Evolutionary conservation across 2,113 vertebrate genomes (phyloP).

Genomic region (Pongo abelii): DNA sequence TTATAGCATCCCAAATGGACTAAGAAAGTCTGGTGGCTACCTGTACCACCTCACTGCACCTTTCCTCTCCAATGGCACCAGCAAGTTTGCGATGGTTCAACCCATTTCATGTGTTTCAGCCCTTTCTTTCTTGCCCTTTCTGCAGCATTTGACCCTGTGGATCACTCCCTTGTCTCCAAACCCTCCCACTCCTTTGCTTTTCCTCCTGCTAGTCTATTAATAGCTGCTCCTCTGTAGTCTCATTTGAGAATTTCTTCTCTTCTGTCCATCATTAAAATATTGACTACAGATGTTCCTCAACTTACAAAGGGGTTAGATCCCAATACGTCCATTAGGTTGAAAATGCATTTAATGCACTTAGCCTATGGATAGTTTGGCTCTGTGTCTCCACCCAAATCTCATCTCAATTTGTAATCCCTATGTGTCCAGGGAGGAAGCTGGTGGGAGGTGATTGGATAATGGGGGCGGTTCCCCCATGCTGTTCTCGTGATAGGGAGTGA

Average conservation of each 20-base stretch:
- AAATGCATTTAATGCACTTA: neutral
- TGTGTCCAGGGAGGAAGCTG: too few species aligned
- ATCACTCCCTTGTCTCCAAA: neutral
- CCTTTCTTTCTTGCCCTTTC: neutral
- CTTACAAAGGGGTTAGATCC: neutral
- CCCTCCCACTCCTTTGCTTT: neutral
- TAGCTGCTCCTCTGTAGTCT: neutral
- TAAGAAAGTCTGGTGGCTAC: neutral
- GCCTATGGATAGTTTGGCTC: too few species aligned
- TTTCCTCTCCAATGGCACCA: neutral
- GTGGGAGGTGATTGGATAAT: too few species aligned
- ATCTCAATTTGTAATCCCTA: too few species aligned
- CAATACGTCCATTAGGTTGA: neutral
- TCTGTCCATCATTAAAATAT: neutral
- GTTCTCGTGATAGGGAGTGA: too few species aligned
- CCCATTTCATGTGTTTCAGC: neutral
- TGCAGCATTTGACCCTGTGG: neutral
- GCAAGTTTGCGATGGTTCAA: neutral
- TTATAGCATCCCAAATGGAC: neutral
- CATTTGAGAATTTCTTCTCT: constrained; percentile 26
- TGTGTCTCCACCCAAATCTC: too few species aligned
- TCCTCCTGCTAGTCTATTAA: neutral
- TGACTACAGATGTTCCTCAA: neutral
- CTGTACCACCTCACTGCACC: accelerated
- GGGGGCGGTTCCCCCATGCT: too few species aligned